Evolutionary conservation across 2,797 vertebrate genomes (phyloP).

Genomic region (Capromys pilorides): DNA sequence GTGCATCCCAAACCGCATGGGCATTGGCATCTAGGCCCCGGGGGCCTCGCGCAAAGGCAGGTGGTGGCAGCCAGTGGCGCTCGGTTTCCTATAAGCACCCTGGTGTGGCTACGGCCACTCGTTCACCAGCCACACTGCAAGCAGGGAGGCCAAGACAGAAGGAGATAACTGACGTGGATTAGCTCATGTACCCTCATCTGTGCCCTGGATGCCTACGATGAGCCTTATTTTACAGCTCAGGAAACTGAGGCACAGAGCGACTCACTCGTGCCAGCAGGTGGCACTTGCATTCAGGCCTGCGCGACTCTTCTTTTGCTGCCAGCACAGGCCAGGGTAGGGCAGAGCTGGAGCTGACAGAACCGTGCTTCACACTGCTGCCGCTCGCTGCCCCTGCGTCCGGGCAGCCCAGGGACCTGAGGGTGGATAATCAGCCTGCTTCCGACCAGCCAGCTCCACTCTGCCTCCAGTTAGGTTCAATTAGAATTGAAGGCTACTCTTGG

Average conservation of each 20-base stretch:
- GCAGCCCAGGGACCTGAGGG: neutral
- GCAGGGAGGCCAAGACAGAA: neutral
- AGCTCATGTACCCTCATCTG: neutral
- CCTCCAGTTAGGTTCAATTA: slow-evolving; percentile 38
- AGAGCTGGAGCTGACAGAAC: neutral
- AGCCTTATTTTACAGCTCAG: neutral
- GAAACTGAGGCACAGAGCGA: neutral
- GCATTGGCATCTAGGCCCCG: too few species aligned
- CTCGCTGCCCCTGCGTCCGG: too few species aligned
- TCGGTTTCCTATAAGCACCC: neutral
- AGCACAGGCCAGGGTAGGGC: neutral
- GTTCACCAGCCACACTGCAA: too few species aligned
- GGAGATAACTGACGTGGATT: fast-evolving
- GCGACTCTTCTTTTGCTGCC: neutral
- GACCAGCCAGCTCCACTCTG: neutral
- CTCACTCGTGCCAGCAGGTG: neutral
- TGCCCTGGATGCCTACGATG: neutral
- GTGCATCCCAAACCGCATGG: neutral
- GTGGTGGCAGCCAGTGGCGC: neutral
- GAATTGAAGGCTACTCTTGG: slow-evolving; percentile 27
- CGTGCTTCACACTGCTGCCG: neutral
- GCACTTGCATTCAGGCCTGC: neutral
- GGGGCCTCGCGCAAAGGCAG: neutral
- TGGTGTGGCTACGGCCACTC: neutral
- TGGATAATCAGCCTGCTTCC: neutral